Conservation (phyloP, 2,113 vertebrate genomes). For the Fregetta grallaria region DNA sequence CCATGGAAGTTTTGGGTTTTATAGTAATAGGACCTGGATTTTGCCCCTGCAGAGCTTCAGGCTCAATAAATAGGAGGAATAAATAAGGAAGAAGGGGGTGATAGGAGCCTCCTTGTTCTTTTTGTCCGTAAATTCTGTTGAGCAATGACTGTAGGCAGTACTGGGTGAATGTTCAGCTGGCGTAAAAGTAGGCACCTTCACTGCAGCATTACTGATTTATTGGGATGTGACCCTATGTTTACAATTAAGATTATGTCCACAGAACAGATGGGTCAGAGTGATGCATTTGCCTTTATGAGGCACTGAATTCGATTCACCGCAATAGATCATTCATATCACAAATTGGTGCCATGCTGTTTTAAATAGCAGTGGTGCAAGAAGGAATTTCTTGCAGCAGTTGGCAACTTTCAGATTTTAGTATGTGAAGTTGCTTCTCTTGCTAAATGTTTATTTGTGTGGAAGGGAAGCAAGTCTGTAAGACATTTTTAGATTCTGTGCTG, state of each 20-base stretch:
- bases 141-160: not conserved
- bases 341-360: not conserved
- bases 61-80: not conserved
- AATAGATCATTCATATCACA: not conserved
- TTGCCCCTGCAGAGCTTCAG: not conserved
- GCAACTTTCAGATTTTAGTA: conserved; percentile 25
- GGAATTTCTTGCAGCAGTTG: conserved; percentile 6
- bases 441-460: conserved; percentile 4
- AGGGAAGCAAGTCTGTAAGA: not conserved
- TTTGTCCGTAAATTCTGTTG: not conserved
- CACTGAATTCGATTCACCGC: not conserved
- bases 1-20: not conserved
- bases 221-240: conserved; percentile 57
- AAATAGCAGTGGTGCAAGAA: not conserved
- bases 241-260: conserved; percentile 50
- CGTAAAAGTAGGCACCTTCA: not conserved
- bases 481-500: conserved; percentile 23
- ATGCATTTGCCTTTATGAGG: conserved; percentile 28
- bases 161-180: not conserved
- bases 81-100: not conserved
- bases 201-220: conserved; percentile 32
- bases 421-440: not conserved
- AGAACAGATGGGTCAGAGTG: conserved; percentile 47
- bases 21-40: not conserved
- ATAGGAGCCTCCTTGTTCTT: not conserved